phyloP scores from a whole-genome alignment of 2,888 invertebrate species.

The Drosophila austrosaltans region DNA sequence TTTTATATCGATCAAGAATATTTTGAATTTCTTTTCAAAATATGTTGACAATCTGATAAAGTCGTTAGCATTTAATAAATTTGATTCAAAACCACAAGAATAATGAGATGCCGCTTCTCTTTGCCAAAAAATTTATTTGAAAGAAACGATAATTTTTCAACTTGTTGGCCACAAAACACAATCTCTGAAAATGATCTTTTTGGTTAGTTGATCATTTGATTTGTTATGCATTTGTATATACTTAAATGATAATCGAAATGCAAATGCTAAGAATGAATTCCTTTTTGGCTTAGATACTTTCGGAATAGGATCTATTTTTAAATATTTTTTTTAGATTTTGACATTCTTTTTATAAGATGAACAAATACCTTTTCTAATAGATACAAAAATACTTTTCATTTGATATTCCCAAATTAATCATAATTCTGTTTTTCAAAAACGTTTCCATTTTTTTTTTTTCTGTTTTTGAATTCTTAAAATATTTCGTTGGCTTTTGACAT shows the following conservation, averaged over 20 bases:
- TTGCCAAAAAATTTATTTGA: not conserved
- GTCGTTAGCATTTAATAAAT: not conserved
- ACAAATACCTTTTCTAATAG: not conserved
- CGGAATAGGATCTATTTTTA: not conserved
- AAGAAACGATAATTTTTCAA: conserved; percentile 32
- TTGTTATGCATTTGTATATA: not conserved
- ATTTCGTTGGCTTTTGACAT: not conserved
- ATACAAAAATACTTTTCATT: not conserved
- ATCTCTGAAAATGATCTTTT: conserved; percentile 25
- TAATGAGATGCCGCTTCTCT: not conserved
- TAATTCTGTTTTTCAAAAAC: not conserved
- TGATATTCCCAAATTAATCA: not conserved
- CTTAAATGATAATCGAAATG: not conserved
- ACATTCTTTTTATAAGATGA: too few species aligned
- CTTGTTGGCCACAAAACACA: conserved; percentile 28
- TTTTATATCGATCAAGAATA: too few species aligned
- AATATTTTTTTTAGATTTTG: not conserved
- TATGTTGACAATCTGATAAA: too few species aligned
- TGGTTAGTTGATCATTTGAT: not conserved
- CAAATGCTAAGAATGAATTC: not conserved
- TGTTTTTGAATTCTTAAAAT: not conserved
- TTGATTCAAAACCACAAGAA: not conserved
- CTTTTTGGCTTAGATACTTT: too few species aligned
- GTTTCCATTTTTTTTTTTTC: not conserved
- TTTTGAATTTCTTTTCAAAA: too few species aligned